phyloP scores from a whole-genome alignment of 2,113 vertebrate species.

The Lipophrys pholis region DNA sequence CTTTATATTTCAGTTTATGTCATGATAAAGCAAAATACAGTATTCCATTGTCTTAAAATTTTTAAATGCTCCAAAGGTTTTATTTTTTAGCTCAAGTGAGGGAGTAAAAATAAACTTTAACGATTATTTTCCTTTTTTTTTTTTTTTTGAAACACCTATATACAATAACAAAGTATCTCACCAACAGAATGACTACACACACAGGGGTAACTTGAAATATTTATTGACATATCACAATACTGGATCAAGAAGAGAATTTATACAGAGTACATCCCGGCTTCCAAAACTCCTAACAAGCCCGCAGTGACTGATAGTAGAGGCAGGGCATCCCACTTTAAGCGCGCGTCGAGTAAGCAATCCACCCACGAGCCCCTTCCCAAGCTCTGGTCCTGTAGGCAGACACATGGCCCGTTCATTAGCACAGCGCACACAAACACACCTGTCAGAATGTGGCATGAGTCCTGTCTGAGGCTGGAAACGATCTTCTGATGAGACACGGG shows the following conservation, averaged over 20 bases:
- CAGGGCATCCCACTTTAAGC: constrained; percentile 24
- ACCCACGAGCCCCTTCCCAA: constrained; percentile 33
- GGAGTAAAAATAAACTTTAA: too few relatives aligned
- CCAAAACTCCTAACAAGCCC: constrained; percentile 41
- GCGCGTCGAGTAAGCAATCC: constrained; percentile 22
- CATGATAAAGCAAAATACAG: too few relatives aligned
- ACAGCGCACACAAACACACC: constrained; percentile 27
- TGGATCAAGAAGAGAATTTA: constrained; percentile 30
- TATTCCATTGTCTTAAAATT: too few relatives aligned
- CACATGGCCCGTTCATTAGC: constrained; percentile 51
- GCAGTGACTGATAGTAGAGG: constrained; percentile 32
- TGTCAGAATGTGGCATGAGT: constrained; percentile 13
- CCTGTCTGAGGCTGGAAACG: constrained; percentile 11
- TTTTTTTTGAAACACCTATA: too few relatives aligned
- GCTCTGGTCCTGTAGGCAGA: constrained; percentile 64
- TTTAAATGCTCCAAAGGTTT: too few relatives aligned
- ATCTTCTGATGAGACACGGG: not conserved
- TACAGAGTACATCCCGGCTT: constrained; percentile 31
- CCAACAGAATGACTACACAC: constrained; percentile 37
- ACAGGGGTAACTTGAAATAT: constrained; percentile 18
- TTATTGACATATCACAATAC: constrained; percentile 73
- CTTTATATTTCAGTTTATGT: too few relatives aligned
- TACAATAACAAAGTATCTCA: too few relatives aligned
- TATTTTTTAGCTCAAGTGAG: too few relatives aligned
- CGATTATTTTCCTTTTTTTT: too few relatives aligned